phyloP scores from a whole-genome alignment of 2,888 invertebrate species.

The Perdita meconis region DNA sequence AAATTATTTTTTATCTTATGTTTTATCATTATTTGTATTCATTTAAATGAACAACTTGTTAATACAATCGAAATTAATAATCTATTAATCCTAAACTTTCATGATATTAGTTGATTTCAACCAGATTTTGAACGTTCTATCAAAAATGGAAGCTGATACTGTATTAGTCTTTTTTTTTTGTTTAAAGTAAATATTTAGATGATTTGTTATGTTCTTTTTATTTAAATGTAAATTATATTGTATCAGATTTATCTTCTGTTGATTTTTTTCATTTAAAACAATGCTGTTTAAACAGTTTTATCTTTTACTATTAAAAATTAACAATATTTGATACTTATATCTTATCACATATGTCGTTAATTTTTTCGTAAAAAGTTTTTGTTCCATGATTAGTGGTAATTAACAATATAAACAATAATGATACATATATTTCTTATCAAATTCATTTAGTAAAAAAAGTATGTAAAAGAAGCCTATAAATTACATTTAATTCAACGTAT shows the following conservation, averaged over 20 bases:
- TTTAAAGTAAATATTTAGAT: not conserved
- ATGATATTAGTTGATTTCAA: not conserved
- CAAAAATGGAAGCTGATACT: not conserved
- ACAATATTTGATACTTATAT: not conserved
- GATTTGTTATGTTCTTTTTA: not conserved
- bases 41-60: not conserved
- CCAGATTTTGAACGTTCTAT: not conserved
- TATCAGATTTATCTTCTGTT: not conserved
- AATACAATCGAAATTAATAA: not conserved
- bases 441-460: no score
- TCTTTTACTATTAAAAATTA: not conserved
- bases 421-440: no score
- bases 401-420: not conserved
- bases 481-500: no score
- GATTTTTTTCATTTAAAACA: not conserved
- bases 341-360: not conserved
- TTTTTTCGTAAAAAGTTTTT: not conserved
- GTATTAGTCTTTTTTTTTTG: not conserved
- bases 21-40: constrained; percentile 2
- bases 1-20: not conserved
- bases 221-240: not conserved
- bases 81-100: not conserved
- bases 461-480: no score
- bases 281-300: no score
- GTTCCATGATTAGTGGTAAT: not conserved